Evolutionary conservation across 1,140 invertebrate species (phyloP), one percentile per base, ranked within the genome.

Genomic region (Philopotamus ludificatus): DNA sequence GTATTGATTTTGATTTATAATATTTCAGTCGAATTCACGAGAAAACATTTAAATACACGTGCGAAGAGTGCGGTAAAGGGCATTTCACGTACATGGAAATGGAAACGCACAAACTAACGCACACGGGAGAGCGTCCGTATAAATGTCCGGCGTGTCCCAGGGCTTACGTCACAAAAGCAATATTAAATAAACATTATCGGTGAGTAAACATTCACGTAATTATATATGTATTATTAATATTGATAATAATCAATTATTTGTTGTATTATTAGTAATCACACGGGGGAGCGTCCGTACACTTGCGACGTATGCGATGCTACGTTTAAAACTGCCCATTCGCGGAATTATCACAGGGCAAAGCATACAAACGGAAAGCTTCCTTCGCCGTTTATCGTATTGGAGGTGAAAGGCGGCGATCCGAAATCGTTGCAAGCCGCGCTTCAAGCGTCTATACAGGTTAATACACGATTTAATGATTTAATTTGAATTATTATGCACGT

Each of bases 101-200:
- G 57, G 57, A 60, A 34, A 60, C 57, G 1, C 57, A 60, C 22
- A 60, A 60, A 47, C 16, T 60, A 4, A 60, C 57, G 22, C 57
- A 60, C 15, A 60, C 57, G 3, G 57, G 57, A 18, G 57, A 60
- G 28, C 20, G 57, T 3, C 57, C 57, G 10, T 60, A 26, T 39
- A 60, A 60, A 28, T 60, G 57, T 21, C 42, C 57, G 3, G 41
- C 26, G 45, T 60, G 57, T 47, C 57, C 57, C 3, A 60, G 57
- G 47, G 57, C 57, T 16, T 60, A 60, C 41, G 57, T 60, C 10
- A 60, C 57, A 4, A 60, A 60, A 47, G 57, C 57, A n/a, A 60
- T 60, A 4, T 21, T 60, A 1, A 60, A 60, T 25, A 60, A 60
- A 12, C 57, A 60, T 47, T 60, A 47, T 20, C 23, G 57, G 57